phyloP scores from a whole-genome alignment of 2,113 vertebrate genomes.

The Petrocephalus zakoni region DNA sequence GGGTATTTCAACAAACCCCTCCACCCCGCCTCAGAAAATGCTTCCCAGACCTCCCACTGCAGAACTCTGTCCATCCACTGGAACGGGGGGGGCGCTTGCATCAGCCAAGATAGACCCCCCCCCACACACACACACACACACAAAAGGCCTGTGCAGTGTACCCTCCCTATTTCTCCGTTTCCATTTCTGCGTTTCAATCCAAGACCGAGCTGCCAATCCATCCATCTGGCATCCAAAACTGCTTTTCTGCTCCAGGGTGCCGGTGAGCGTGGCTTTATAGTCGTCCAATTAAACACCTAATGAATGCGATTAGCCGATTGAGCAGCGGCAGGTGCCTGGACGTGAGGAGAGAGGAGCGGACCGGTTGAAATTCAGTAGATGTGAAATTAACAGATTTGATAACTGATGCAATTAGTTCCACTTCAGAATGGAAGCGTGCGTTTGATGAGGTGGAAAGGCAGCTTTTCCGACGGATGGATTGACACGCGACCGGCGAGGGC shows the following conservation, averaged over 20 bases:
- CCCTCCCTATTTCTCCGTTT: background rate
- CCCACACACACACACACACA: background rate
- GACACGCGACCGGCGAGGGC: background rate
- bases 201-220: background rate
- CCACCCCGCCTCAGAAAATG: background rate
- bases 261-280: slow-evolving; percentile 18
- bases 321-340: slow-evolving; percentile 32
- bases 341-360: background rate
- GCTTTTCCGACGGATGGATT: background rate
- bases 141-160: background rate
- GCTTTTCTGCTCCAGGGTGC: background rate
- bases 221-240: background rate
- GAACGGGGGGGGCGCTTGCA: background rate
- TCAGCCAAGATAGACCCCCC: background rate
- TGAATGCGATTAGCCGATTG: slow-evolving; percentile 42
- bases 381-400: background rate
- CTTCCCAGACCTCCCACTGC: background rate
- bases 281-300: slow-evolving; percentile 35
- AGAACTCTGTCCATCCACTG: background rate
- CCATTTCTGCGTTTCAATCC: background rate
- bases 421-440: background rate
- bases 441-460: background rate
- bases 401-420: background rate
- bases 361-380: background rate
- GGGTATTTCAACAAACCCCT: background rate